Conservation (phyloP, 1,140 invertebrate genomes). For the Harpegnathos saltator region DNA sequence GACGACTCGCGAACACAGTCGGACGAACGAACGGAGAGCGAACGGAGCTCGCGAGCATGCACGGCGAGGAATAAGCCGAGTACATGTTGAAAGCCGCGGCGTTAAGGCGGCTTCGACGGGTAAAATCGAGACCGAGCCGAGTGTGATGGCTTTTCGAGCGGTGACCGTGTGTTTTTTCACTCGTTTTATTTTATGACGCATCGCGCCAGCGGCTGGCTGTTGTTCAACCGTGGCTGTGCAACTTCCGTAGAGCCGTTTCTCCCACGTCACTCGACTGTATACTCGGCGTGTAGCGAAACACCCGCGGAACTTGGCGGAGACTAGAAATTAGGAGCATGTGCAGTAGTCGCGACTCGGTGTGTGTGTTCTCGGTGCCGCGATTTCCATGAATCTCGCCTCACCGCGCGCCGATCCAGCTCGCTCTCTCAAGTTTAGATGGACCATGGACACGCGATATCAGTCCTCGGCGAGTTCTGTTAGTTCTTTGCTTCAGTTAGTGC, state of each 20-base stretch:
- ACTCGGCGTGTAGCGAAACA: conserved; percentile 11
- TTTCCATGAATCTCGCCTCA: background rate
- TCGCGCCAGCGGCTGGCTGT: too few species aligned
- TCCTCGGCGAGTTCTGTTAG: too few species aligned
- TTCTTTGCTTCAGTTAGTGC: background rate
- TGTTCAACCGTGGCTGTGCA: background rate
- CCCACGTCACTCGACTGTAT: background rate
- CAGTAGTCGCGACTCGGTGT: conserved; percentile 21
- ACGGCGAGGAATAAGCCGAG: too few species aligned
- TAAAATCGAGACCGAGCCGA: too few species aligned
- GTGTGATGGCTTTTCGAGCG: too few species aligned
- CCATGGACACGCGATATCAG: too few species aligned
- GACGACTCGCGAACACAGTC: too few species aligned
- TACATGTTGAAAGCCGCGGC: too few species aligned
- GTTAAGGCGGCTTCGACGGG: too few species aligned
- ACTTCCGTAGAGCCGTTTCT: conserved; percentile 8
- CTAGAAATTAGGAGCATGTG: conserved; percentile 43
- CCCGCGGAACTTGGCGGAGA: background rate
- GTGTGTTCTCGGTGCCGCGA: background rate
- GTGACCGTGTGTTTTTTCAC: background rate
- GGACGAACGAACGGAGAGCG: too few species aligned
- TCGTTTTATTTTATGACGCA: conserved; percentile 24
- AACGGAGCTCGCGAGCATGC: too few species aligned
- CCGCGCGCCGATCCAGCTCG: background rate
- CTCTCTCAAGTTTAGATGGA: too few species aligned